These are phyloP conservation scores for Caenorhabditis sulstoni DNA, from an alignment of 2,888 invertebrate species.

Conservation along the genomic window DNA sequence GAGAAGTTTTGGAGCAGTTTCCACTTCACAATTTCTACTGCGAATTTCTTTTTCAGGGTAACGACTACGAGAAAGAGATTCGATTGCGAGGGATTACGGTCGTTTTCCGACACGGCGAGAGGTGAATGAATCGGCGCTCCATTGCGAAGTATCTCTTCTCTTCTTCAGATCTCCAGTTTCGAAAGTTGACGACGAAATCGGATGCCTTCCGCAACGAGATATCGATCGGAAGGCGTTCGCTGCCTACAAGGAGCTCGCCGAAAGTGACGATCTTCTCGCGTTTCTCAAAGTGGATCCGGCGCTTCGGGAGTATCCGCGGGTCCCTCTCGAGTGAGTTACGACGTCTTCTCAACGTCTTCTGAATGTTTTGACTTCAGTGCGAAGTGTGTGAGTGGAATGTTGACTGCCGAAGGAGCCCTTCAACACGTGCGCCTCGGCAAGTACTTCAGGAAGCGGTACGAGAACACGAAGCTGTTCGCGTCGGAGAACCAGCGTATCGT, in stretches of 20 bases:
- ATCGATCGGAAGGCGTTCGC: constrained; percentile 64
- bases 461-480: constrained; percentile 65
- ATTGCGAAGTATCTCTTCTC: too few relatives aligned
- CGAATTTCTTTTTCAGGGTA: constrained; percentile 47
- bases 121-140: constrained; percentile 51
- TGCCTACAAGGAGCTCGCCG: constrained; percentile 58
- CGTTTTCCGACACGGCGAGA: constrained; percentile 73
- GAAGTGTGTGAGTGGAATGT: constrained; percentile 83
- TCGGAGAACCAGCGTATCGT: constrained; percentile 53
- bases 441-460: constrained; percentile 83
- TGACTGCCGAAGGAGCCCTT: constrained; percentile 88
- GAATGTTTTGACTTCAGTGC: constrained; percentile 65
- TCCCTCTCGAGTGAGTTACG: constrained; percentile 64
- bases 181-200: constrained; percentile 49
- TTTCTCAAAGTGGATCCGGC: constrained; percentile 65
- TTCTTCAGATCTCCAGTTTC: constrained; percentile 59
- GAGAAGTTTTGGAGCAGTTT: too few relatives aligned
- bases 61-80: constrained; percentile 50
- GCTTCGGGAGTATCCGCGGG: constrained; percentile 46
- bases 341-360: neutral
- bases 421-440: constrained; percentile 90
- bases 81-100: constrained; percentile 67
- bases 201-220: constrained; percentile 65
- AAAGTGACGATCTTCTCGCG: constrained; percentile 60
- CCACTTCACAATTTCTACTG: too few relatives aligned